Conservation (phyloP, 2,797 vertebrate species). For the Eulemur mongoz region DNA sequence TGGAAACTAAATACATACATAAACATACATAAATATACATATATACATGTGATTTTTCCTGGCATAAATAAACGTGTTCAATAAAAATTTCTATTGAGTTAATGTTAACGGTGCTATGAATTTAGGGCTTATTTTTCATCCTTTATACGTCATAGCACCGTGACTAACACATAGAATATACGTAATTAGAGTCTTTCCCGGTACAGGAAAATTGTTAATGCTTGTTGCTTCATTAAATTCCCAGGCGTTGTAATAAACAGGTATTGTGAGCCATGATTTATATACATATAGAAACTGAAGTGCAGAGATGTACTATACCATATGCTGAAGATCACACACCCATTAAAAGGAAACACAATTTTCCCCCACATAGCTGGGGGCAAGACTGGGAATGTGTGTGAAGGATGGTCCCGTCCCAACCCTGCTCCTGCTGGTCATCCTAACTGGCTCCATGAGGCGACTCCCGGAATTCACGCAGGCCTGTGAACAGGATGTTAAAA, state of each 20-base stretch:
- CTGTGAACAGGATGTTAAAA: background rate
- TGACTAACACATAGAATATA: background rate
- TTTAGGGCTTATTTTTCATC: background rate
- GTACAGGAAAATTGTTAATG: background rate
- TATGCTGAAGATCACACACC: background rate
- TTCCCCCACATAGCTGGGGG: accelerated
- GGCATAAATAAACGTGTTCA: background rate
- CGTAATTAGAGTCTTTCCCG: background rate
- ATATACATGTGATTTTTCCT: background rate
- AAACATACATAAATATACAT: background rate
- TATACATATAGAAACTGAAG: background rate
- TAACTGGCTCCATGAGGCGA: background rate
- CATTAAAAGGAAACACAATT: background rate
- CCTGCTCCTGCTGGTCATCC: background rate
- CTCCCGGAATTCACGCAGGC: accelerated
- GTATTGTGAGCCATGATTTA: background rate
- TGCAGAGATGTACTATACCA: background rate
- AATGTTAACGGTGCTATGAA: background rate
- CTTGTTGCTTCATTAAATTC: background rate
- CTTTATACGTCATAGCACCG: background rate
- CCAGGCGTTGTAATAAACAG: background rate
- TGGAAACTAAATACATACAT: background rate
- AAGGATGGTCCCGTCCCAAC: background rate
- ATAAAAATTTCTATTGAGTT: background rate
- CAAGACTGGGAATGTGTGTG: accelerated